A percentile compares a stretch with the other conserved stretches of the same genome.
These are phyloP conservation scores for Polyploca ridens DNA, from an alignment of 2,888 invertebrate genomes.

Conservation along the genomic window DNA sequence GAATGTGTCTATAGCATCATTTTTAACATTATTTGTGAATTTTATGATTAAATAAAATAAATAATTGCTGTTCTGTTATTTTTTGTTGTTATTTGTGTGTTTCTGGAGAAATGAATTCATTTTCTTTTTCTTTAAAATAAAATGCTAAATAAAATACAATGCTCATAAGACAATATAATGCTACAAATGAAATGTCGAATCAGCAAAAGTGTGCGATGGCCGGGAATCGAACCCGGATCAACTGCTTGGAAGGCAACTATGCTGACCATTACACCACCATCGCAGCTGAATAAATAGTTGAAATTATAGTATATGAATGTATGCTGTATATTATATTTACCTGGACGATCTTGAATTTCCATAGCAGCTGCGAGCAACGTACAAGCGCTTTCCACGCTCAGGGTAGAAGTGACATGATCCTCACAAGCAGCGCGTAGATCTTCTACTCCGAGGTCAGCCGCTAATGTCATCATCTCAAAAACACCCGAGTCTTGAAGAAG, in stretches of 20 bases:
- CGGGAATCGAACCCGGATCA: conserved; percentile 81
- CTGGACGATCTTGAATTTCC: conserved; percentile 94
- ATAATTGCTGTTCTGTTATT: no score
- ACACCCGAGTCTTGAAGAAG: conserved; percentile 94
- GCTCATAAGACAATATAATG: no score
- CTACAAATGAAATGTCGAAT: conserved; percentile 27
- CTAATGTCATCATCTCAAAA: conserved; percentile 95
- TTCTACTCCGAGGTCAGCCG: conserved; percentile 94
- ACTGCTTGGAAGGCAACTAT: conserved; percentile 83
- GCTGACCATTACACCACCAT: conserved; percentile 83
- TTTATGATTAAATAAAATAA: no score
- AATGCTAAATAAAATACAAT: no score
- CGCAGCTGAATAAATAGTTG: conserved; percentile 20
- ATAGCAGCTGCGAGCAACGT: conserved; percentile 94
- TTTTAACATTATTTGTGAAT: no score
- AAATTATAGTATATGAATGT: conserved; percentile 32
- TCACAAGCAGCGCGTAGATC: conserved; percentile 94
- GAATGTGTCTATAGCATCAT: no score
- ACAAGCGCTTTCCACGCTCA: conserved; percentile 95
- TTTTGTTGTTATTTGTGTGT: no score
- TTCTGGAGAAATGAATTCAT: no score
- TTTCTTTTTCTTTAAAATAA: no score
- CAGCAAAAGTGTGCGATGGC: conserved; percentile 77
- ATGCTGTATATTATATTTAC: conserved; percentile 82
- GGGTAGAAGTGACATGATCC: conserved; percentile 95